A percentile compares a stretch with the other conserved stretches of the same genome.
phyloP scores from a whole-genome alignment of 2,888 invertebrate genomes.

The Caenorhabditis wallacei region DNA sequence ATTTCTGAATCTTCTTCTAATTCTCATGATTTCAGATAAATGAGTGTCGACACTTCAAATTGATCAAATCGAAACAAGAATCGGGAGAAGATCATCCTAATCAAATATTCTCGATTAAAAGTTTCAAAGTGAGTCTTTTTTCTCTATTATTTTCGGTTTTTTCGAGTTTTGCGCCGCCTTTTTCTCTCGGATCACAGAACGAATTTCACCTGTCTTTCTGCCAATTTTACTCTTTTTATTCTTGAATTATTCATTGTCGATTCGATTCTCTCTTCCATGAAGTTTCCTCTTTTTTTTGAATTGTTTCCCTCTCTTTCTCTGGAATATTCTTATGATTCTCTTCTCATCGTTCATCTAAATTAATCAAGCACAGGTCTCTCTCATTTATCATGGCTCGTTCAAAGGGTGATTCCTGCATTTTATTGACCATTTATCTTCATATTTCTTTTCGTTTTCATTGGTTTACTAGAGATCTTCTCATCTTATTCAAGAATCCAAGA shows the following conservation, averaged over 20 bases:
- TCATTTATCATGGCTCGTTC: constrained; percentile 31
- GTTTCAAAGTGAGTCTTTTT: constrained; percentile 40
- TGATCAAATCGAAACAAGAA: constrained; percentile 19
- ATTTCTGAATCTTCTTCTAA: background rate
- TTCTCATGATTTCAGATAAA: constrained; percentile 32
- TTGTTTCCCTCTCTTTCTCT: constrained; percentile 12
- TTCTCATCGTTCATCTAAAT: constrained; percentile 38
- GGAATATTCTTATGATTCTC: background rate
- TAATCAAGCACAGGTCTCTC: constrained; percentile 36
- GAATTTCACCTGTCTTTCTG: constrained; percentile 47
- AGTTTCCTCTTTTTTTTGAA: constrained; percentile 4
- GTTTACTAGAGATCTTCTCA: background rate
- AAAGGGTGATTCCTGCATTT: background rate
- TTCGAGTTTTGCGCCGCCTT: constrained; percentile 24
- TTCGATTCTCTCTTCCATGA: background rate
- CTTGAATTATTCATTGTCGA: constrained; percentile 50
- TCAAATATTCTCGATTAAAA: constrained; percentile 8
- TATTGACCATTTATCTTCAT: background rate
- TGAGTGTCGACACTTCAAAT: constrained; percentile 54
- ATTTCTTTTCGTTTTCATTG: background rate
- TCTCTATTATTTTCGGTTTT: background rate
- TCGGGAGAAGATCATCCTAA: constrained; percentile 9
- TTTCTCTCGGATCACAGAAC: constrained; percentile 38
- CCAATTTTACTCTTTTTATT: constrained; percentile 13
- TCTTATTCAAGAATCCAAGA: background rate